Evolutionary conservation across 2,113 vertebrate species (phyloP), one percentile per base, ranked within the genome.

Genomic region (Perccottus glenii): DNA sequence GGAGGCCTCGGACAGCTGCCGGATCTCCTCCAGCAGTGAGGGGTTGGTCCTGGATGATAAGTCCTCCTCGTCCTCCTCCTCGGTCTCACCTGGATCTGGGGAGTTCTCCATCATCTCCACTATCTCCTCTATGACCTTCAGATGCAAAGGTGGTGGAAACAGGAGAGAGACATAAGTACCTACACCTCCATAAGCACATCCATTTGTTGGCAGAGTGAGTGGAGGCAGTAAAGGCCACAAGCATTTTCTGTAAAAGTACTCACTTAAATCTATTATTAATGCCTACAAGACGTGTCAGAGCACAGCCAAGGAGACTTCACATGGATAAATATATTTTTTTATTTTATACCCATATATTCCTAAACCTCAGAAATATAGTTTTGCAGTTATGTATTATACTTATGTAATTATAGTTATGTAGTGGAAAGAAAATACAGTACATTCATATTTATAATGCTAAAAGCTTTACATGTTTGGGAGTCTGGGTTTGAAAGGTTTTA

Each of bases 81-180:
- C 94, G 0, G 92, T 93, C 84, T 97, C 95, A 5, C 93, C 96
- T 0, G 95, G 95, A 75, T 97, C 95, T 0, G 96, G 95, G 9
- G 96, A 97, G 80, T 97, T 96, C 86, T 96, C 94, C 96, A 97
- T 97, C 96, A 97, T 97, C 84, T 97, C 96, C 11, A 95, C 96
- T 16, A 97, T 96, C 88, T 97, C 95, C 84, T 97, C 96, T 60
- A 97, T 97, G 43, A 97, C 95, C 96, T 97, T 83, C 42, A 53
- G 4, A 47, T 2, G 10, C 32, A 15, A 15, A 4, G 32, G 46
- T 43, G n/a, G n/a, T 5, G 8, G 15, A 36, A 32, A 48, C 0
- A 0, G 9, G 11, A 45, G 56, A 15, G 58, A 32, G 49, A 6
- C 9, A 5, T 27, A 27, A 27, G 19, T 27, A 27, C 19, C 19